Evolutionary conservation across 2,888 invertebrate species (phyloP).

Genomic region (Tortrix viridana): DNA sequence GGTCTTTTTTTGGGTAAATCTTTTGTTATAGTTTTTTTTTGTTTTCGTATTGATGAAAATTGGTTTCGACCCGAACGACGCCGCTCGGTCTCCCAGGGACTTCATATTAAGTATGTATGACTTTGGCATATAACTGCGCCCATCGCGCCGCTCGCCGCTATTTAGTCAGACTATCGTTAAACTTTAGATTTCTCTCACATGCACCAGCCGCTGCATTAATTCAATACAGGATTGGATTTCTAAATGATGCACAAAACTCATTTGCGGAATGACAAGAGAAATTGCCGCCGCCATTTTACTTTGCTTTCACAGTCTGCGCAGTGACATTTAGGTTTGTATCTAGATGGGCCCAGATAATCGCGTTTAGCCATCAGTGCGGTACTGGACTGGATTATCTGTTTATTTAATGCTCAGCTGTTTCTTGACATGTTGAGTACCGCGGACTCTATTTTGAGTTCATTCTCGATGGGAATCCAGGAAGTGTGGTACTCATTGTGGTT

Average conservation of each 20-base stretch:
- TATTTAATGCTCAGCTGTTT: slow-evolving; percentile 51
- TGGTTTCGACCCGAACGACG: too few species aligned
- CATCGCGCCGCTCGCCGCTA: neutral
- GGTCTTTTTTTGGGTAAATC: too few species aligned
- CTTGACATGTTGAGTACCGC: slow-evolving; percentile 39
- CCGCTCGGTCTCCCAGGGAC: too few species aligned
- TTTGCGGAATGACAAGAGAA: slow-evolving; percentile 77
- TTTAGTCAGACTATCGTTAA: neutral
- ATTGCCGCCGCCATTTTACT: slow-evolving; percentile 54
- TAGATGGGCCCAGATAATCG: slow-evolving; percentile 69
- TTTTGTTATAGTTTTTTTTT: too few species aligned
- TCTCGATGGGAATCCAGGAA: too few species aligned
- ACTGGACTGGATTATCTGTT: slow-evolving; percentile 55
- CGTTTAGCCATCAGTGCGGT: slow-evolving; percentile 56
- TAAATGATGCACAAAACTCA: slow-evolving; percentile 79
- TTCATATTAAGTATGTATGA: too few species aligned
- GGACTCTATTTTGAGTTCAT: too few species aligned
- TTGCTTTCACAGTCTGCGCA: slow-evolving; percentile 63
- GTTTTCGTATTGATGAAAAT: too few species aligned
- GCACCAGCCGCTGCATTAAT: slow-evolving; percentile 50
- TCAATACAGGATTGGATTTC: slow-evolving; percentile 73
- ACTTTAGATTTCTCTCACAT: slow-evolving; percentile 12
- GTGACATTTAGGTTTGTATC: slow-evolving; percentile 64
- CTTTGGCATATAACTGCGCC: too few species aligned
- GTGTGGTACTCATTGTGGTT: too few species aligned